Evolutionary conservation across 1,140 invertebrate species (phyloP).

Genomic region (Heliconius nattereri): DNA sequence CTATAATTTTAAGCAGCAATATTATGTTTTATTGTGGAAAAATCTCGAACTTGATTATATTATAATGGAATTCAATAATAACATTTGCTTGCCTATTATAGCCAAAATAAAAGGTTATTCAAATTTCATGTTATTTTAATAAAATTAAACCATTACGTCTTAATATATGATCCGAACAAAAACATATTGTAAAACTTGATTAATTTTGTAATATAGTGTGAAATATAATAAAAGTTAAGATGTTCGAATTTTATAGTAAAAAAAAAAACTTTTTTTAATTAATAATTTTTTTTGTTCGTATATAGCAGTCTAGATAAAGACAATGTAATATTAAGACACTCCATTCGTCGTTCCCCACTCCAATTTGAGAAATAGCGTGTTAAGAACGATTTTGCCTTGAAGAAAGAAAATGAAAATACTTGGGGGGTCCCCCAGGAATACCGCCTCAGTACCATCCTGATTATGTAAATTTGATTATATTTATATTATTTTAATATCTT

Average conservation of each 20-base stretch:
- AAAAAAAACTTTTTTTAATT: not conserved
- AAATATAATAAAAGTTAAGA: not conserved
- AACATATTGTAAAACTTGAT: not conserved
- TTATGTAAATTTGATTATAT: too few relatives aligned
- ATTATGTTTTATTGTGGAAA: not conserved
- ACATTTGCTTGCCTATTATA: not conserved
- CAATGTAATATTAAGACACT: not conserved
- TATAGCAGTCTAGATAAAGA: too few relatives aligned
- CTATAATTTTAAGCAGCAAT: conserved; percentile 21
- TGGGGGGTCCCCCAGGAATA: too few relatives aligned
- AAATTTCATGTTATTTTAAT: conserved; percentile 16
- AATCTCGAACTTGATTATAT: not conserved
- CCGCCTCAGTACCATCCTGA: too few relatives aligned
- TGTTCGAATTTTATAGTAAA: not conserved
- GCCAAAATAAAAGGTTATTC: not conserved
- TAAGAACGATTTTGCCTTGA: too few relatives aligned
- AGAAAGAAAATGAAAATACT: too few relatives aligned
- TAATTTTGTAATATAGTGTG: not conserved
- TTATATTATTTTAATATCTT: too few relatives aligned
- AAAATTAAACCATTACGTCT: conserved; percentile 7
- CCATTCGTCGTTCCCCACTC: too few relatives aligned
- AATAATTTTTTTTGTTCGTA: too few relatives aligned
- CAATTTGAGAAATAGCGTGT: too few relatives aligned
- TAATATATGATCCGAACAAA: not conserved
- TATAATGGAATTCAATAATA: not conserved